A percentile compares a stretch with the other conserved stretches of the same genome.
Conservation (phyloP, 2,888 invertebrate genomes). For the Seira musarum region DNA sequence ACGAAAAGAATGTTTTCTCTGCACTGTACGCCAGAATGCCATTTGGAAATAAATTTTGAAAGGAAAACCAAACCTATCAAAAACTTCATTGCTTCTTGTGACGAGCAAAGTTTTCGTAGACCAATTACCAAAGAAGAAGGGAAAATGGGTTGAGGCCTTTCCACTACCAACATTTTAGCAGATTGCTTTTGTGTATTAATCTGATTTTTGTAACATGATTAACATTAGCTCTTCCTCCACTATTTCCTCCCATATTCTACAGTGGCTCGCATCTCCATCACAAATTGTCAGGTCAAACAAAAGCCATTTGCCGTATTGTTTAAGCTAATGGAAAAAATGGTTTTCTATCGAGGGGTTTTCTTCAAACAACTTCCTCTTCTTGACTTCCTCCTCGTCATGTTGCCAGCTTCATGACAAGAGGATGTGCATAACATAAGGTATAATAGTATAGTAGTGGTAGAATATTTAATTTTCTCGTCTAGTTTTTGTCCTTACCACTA, state of each 20-base stretch:
- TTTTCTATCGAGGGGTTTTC: no score
- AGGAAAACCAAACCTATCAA: background rate
- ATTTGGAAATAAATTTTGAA: background rate
- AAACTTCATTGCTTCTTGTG: no score
- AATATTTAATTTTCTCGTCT: background rate
- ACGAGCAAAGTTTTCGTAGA: background rate
- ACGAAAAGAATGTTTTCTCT: no score
- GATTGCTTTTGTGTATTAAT: slow-evolving; percentile 13
- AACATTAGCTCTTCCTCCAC: background rate
- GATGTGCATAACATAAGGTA: background rate
- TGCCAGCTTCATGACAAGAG: background rate
- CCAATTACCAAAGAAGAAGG: background rate
- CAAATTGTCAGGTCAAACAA: no score
- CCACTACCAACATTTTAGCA: background rate
- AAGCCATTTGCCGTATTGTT: no score
- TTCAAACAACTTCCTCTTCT: no score
- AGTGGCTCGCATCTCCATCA: background rate
- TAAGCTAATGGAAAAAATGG: no score
- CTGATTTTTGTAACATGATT: slow-evolving; percentile 14
- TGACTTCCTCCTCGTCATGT: background rate
- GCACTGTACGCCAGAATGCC: background rate
- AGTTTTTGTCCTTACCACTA: background rate
- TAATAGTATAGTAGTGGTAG: background rate
- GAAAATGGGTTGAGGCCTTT: background rate
- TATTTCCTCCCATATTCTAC: background rate